Conservation (phyloP, 2,797 vertebrate genomes). For the Anguilla anguilla region DNA sequence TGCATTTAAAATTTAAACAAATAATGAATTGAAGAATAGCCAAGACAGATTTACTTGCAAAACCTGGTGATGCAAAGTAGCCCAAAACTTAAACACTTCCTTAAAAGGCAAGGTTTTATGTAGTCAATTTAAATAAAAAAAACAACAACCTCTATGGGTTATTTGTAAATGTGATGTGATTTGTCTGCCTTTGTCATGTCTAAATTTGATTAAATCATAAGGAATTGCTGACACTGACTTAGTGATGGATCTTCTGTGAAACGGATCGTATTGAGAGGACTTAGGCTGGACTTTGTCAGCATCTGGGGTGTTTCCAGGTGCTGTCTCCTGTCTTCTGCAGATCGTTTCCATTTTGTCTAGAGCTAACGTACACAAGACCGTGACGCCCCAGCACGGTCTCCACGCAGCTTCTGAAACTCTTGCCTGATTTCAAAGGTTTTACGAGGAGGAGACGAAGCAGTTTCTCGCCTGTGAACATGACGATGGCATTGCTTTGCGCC, state of each 20-base stretch:
- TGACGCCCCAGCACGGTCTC: not conserved
- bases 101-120: not conserved
- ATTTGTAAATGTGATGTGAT: conserved; percentile 1
- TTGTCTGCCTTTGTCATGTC: conserved; percentile 32
- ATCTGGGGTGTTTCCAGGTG: not conserved
- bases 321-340: not conserved
- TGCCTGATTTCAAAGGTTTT: not conserved
- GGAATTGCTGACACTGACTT: conserved; percentile 19
- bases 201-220: conserved; percentile 40
- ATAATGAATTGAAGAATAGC: not conserved
- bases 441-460: not conserved
- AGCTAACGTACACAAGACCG: conserved; percentile 6
- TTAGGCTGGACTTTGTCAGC: not conserved
- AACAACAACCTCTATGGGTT: not conserved
- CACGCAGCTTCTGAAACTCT: not conserved
- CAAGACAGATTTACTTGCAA: not conserved
- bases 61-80: not conserved
- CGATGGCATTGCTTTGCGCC: not conserved
- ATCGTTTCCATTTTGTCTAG: conserved; percentile 19
- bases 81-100: not conserved
- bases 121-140: not conserved
- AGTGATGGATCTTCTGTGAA: not conserved
- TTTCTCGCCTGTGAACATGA: not conserved
- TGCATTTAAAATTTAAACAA: not conserved
- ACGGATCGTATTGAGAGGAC: not conserved